These are phyloP conservation scores for Kradibia gibbosae DNA, from an alignment of 1,140 invertebrate genomes.

Conservation along the genomic window DNA sequence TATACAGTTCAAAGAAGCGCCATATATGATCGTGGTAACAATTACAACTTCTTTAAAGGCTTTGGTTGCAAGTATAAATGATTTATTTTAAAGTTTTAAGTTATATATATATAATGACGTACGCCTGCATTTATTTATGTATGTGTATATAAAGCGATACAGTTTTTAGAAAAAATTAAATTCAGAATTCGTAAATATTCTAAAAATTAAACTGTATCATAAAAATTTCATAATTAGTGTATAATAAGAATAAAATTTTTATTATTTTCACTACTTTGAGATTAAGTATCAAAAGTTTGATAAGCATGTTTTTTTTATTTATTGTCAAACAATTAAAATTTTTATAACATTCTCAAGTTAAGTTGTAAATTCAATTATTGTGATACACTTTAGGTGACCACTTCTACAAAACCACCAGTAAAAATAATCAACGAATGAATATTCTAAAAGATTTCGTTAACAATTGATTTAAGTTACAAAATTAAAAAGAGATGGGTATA, in stretches of 20 bases:
- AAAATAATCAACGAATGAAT: slow-evolving; percentile 43
- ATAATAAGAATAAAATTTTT: slow-evolving; percentile 2
- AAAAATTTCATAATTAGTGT: slow-evolving; percentile 31
- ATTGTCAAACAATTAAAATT: slow-evolving; percentile 32
- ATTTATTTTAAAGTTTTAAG: slow-evolving; percentile 17
- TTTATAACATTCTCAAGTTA: slow-evolving; percentile 24
- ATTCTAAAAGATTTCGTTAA: slow-evolving; percentile 44
- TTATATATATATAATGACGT: not conserved
- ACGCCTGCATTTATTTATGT: not conserved
- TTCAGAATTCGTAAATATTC: slow-evolving; percentile 3
- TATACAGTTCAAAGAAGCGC: slow-evolving; percentile 10
- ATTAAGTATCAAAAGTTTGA: slow-evolving; percentile 19
- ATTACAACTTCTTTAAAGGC: slow-evolving; percentile 40
- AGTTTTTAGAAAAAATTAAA: slow-evolving; percentile 33
- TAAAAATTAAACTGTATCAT: slow-evolving; percentile 11
- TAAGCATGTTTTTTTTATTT: slow-evolving; percentile 32
- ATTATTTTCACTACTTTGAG: slow-evolving; percentile 17
- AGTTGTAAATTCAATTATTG: slow-evolving; percentile 45
- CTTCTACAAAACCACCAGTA: not conserved
- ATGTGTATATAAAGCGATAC: not conserved
- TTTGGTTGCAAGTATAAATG: slow-evolving; percentile 16
- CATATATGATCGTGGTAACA: slow-evolving; percentile 26
- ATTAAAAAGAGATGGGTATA: slow-evolving; percentile 45
- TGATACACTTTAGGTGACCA: slow-evolving; percentile 40
- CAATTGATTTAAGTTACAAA: slow-evolving; percentile 44